Evolutionary conservation across 2,797 vertebrate species (phyloP), one percentile per base, ranked within the genome.

Genomic region (Smutsia gigantea): DNA sequence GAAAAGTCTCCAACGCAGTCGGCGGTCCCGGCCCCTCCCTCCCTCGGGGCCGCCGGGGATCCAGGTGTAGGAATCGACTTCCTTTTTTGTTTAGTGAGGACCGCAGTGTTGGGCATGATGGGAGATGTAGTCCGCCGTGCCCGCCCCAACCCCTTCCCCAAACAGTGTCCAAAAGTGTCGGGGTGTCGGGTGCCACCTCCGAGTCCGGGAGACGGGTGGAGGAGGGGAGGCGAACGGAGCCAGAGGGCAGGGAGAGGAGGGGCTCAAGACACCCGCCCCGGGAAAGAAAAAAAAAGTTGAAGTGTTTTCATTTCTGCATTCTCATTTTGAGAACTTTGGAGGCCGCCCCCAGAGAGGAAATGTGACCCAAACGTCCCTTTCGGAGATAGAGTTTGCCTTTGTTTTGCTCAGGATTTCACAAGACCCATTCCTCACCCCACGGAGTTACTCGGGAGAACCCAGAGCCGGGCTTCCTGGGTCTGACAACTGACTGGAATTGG

Each of bases 71-170:
- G 95, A 74, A 96, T 75, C 93, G 91, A 96, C 97, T 97, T 98
- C 97, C 97, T 97, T 97, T 97, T 97, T 97, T 97, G 96, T 97
- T 95, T 87, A 37, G 94, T 64, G 97, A 97, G 95, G 97, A 91
- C 97, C 94, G 96, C 97, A 97, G 96, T 97, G 96, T 97, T 93
- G 94, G 98, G 99, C 98, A 99, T 98, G 98, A 98, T 98, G 98
- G 99, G 98, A 98, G 98, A 97, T 98, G 98, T 98, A 98, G 98
- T 98, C 98, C 97, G 96, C 81, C 23, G 59, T 64, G 97, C 97
- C 97, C 97, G 90, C 97, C 97, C 97, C 97, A 96, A 87, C 77
- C 93, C 97, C 77, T 78, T 96, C 71, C 88, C 97, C 97, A 98
- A 87, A 97, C 95, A 63, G 95, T 66, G 97, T 97, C 97, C 93